These are phyloP conservation scores for Geodia barretti DNA, from an alignment of 37 sponge, comb jelly and placozoan genomes.

Conservation along the genomic window DNA sequence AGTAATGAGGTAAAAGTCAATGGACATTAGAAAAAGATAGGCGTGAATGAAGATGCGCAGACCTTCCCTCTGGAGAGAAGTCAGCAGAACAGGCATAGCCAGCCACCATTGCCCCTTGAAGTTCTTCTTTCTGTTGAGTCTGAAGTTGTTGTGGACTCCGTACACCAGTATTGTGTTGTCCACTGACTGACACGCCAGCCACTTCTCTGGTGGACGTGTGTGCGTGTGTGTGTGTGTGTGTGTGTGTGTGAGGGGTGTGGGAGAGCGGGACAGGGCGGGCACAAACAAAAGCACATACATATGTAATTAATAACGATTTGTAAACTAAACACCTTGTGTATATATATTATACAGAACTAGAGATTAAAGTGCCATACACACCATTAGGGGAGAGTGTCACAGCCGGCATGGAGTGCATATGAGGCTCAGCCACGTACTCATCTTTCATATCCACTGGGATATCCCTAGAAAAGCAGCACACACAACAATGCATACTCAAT, in stretches of 20 bases:
- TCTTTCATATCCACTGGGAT: slow-evolving; percentile 98
- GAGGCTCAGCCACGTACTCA: slow-evolving; percentile 97
- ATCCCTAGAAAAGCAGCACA: slow-evolving; percentile 83
- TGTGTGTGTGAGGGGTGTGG: too few relatives aligned
- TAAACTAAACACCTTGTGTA: too few relatives aligned
- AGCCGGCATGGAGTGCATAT: slow-evolving; percentile 95
- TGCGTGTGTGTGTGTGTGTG: too few relatives aligned
- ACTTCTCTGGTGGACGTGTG: too few relatives aligned
- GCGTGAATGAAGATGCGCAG: neutral
- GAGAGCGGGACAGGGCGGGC: too few relatives aligned
- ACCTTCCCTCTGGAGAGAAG: slow-evolving; percentile 97
- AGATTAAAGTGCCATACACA: too few relatives aligned
- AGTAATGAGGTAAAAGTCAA: too few relatives aligned
- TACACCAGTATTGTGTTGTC: slow-evolving; percentile 92
- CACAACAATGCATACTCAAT: too few relatives aligned
- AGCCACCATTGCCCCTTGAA: slow-evolving; percentile 99
- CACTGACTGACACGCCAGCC: slow-evolving; percentile 97
- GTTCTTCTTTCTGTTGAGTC: slow-evolving; percentile 90
- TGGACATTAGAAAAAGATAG: too few relatives aligned
- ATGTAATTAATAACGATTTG: too few relatives aligned
- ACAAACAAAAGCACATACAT: too few relatives aligned
- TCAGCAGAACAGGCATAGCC: slow-evolving; percentile 97
- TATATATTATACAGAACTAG: too few relatives aligned
- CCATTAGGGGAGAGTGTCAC: slow-evolving; percentile 81
- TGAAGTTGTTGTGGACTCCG: slow-evolving; percentile 89